Evolutionary conservation across 92 coral and sea anemone species (phyloP).

Genomic region (Muricea muricata): DNA sequence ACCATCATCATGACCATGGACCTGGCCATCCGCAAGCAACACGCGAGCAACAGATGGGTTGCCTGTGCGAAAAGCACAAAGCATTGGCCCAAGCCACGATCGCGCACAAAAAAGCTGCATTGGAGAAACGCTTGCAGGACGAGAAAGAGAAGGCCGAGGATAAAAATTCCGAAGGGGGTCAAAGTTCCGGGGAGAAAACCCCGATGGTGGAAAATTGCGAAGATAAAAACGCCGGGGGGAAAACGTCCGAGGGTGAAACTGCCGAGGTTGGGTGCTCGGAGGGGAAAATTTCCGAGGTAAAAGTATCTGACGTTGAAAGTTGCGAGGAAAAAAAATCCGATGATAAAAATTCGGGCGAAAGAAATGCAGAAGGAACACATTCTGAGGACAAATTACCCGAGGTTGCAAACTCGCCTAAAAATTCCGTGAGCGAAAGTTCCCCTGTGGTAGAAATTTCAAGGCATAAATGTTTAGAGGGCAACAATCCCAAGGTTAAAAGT

Average conservation of each 20-base stretch:
- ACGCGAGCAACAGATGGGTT: not conserved
- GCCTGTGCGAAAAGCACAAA: conserved; percentile 4
- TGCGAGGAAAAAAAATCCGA: not conserved
- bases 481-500: not conserved
- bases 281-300: not conserved
- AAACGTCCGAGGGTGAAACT: not conserved
- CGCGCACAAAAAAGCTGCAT: not conserved
- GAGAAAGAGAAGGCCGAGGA: not conserved
- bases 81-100: conserved; percentile 1
- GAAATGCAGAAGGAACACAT: not conserved
- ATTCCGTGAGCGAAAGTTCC: not conserved
- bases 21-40: not conserved
- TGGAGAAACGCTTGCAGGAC: conserved; percentile 1
- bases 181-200: not conserved
- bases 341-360: not conserved
- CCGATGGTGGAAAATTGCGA: not conserved
- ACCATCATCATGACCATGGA: not conserved
- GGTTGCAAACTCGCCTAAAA: not conserved
- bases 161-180: conserved; percentile 2
- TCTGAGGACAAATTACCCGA: not conserved
- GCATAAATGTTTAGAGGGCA: not conserved
- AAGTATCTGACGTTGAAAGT: not conserved
- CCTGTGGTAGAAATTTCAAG: no score
- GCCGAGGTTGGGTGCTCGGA: not conserved
- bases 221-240: not conserved